Percentiles rank a stretch among this genome's conserved stretches.
Conservation (phyloP, 2,797 vertebrate genomes). For the Scleropages formosus region DNA sequence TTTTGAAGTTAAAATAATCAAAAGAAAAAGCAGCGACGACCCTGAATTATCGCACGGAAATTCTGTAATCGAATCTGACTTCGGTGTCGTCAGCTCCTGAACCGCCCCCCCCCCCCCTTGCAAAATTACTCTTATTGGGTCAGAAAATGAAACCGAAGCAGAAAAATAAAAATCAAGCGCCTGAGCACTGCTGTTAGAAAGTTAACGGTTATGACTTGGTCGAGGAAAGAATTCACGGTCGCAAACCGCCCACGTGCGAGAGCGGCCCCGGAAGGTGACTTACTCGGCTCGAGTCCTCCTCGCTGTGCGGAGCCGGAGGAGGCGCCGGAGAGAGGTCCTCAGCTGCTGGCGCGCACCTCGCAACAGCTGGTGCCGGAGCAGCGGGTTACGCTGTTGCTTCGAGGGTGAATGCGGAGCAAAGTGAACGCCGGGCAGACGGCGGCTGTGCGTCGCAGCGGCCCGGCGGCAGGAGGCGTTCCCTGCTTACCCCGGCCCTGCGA, state of each 20-base stretch:
- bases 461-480: constrained; percentile 44
- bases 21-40: background rate
- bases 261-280: constrained; percentile 38
- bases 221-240: no score
- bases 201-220: no score
- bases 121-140: background rate
- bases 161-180: background rate
- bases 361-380: constrained; percentile 47
- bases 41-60: no score
- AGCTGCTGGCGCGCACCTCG: constrained; percentile 36
- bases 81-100: background rate
- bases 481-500: constrained; percentile 50
- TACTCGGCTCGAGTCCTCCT: constrained; percentile 44
- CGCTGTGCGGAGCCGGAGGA: constrained; percentile 29
- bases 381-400: constrained; percentile 37
- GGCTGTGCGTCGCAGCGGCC: constrained; percentile 36
- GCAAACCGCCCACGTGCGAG: constrained; percentile 17
- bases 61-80: background rate
- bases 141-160: background rate
- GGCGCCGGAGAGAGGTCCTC: constrained; percentile 31
- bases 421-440: constrained; percentile 33
- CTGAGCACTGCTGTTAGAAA: background rate
- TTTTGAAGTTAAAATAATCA: background rate
- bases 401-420: constrained; percentile 30
- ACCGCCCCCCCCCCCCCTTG: no score